These are phyloP conservation scores for Halcyon smyrnensis DNA, from an alignment of 2,797 vertebrate species.

Conservation along the genomic window DNA sequence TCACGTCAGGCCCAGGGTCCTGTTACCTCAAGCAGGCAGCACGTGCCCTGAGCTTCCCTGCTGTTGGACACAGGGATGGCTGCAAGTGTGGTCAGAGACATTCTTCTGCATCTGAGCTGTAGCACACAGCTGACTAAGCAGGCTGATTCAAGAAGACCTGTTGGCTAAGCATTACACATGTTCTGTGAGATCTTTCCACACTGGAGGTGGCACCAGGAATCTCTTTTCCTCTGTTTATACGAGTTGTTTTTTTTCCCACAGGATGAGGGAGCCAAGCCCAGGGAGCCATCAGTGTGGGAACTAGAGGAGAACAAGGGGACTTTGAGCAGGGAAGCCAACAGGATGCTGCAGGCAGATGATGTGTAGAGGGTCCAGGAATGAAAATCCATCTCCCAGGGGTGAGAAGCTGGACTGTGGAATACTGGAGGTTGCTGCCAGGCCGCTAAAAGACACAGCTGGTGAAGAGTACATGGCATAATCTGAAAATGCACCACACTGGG, in stretches of 20 bases:
- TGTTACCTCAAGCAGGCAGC: too few species aligned
- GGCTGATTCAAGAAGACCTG: not conserved
- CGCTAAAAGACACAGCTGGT: not conserved
- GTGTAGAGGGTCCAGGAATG: not conserved
- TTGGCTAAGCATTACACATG: not conserved
- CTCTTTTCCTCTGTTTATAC: not conserved
- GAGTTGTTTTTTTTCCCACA: not conserved
- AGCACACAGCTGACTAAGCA: not conserved
- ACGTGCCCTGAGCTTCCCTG: not conserved
- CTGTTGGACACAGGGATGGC: accelerated
- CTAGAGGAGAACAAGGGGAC: not conserved
- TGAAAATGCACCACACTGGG: accelerated
- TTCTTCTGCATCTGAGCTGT: not conserved
- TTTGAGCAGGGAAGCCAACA: accelerated
- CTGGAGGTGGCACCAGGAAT: not conserved
- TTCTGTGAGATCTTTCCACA: not conserved
- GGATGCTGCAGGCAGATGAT: not conserved
- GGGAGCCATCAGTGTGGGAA: not conserved
- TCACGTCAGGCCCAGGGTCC: too few species aligned
- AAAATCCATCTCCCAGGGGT: not conserved
- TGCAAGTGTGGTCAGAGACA: not conserved
- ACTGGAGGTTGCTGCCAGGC: not conserved
- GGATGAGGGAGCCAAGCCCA: not conserved
- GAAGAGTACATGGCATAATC: not conserved
- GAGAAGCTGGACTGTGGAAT: not conserved